phyloP scores from a whole-genome alignment of 2,113 vertebrate genomes.

The Vimba vimba region DNA sequence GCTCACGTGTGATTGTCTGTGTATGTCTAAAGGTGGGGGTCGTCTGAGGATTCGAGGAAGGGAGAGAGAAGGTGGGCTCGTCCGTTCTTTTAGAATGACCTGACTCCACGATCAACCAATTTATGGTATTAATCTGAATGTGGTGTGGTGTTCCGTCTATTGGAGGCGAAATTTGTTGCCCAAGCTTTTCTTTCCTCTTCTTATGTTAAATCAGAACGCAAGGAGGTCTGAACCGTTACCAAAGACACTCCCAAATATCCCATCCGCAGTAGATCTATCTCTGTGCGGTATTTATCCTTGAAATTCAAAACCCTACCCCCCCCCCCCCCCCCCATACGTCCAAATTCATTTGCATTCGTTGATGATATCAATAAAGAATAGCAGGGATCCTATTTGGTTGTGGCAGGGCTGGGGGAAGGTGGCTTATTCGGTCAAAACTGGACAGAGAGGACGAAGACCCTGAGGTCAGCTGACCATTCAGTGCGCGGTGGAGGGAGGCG shows the following conservation, averaged over 20 bases:
- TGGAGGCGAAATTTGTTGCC: slow-evolving; percentile 65
- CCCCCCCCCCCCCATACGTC: slow-evolving; percentile 55
- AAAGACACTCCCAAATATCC: slow-evolving; percentile 68
- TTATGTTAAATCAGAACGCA: slow-evolving; percentile 64
- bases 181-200: slow-evolving; percentile 42
- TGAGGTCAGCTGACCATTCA: slow-evolving; percentile 75
- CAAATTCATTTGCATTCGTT: slow-evolving; percentile 79
- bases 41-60: slow-evolving; percentile 61
- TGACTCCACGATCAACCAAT: slow-evolving; percentile 75
- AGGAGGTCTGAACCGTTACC: slow-evolving; percentile 56
- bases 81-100: slow-evolving; percentile 79
- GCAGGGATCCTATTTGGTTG: slow-evolving; percentile 70
- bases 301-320: slow-evolving; percentile 55
- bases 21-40: slow-evolving; percentile 66
- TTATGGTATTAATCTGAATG: slow-evolving; percentile 75
- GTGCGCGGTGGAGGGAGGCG: slow-evolving; percentile 66
- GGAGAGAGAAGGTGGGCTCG: slow-evolving; percentile 61
- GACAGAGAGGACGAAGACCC: slow-evolving; percentile 78
- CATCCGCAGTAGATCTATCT: slow-evolving; percentile 69
- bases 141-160: slow-evolving; percentile 62
- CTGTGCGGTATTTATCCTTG: slow-evolving; percentile 70
- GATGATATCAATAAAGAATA: slow-evolving; percentile 80
- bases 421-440: slow-evolving; percentile 73
- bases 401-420: slow-evolving; percentile 60
- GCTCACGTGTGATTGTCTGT: slow-evolving; percentile 31